Base-by-base conservation (phyloP, 30 jellyfish, hydroid and myxozoan genomes). In the Sanderia malayensis region DNA sequence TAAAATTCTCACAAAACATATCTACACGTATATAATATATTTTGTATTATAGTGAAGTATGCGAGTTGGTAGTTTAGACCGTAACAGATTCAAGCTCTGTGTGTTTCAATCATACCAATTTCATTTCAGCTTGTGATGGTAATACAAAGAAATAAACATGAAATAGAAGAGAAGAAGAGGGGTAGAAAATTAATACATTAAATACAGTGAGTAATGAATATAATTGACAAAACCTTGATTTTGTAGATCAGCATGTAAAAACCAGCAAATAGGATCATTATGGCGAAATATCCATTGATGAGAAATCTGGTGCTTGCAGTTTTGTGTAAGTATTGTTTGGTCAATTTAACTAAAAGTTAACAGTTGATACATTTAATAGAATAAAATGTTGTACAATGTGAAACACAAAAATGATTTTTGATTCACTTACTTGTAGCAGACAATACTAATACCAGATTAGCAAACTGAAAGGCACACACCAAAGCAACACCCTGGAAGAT, bases 241-340 rank as follows among this genome's bases (percentile, higher is more conserved):
- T 90, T 66, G 55, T 58, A 86, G 23, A 82, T 63, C 11, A 88
- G 75, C 71, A 89, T 49, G 70, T 88, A 88, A 8, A 88, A 74
- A 1, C 97, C 97, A 81, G 88, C 92, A 64, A 88, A 88, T 47
- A 88, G 78, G 13, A 88, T 81, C 70, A 88, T 62, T 70, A 94
- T 81, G 23, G 97, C 46, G 44, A 82, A 47, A 31, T 88, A 88
- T 0, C 96, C 89, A 57, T 88, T 88, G 70, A 88, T 60, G 3
- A 88, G 73, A 46, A 88, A 88, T 44, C 81, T 24, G 69, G 67
- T 81, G 49, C 91, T 80, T 20, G 94, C 95, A 18, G 95, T 88
- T 22, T 74, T 81, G 81, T 88, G 97, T 37, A 88, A 18, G 41
- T 88, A 88, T 58, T 88, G 97, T 75, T 88, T 88, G 19, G 95